Conservation (phyloP, 2,888 invertebrate genomes). For the Pogonocherus hispidulus region DNA sequence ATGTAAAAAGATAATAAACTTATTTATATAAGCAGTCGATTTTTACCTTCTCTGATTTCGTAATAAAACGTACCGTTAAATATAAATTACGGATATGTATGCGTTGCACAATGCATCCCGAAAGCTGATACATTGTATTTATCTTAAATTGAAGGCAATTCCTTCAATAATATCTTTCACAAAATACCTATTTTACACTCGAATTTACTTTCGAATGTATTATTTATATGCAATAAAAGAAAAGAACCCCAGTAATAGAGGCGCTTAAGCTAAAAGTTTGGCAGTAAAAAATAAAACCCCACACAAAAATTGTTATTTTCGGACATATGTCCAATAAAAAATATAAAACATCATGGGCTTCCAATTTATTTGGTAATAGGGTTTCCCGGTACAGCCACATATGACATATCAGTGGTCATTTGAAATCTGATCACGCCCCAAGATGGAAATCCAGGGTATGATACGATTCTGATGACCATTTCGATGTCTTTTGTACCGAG, state of each 20-base stretch:
- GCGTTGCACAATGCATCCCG: no score
- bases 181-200: not conserved
- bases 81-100: no score
- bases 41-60: no score
- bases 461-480: constrained; percentile 43
- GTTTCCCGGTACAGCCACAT: constrained; percentile 34
- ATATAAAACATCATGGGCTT: constrained; percentile 31
- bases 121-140: no score
- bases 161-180: not conserved
- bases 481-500: constrained; percentile 26
- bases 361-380: constrained; percentile 41
- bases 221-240: constrained; percentile 23
- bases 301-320: constrained; percentile 14
- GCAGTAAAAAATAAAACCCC: constrained; percentile 19
- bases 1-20: no score
- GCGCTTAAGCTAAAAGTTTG: constrained; percentile 16
- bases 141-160: no score
- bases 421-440: constrained; percentile 56
- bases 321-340: constrained; percentile 18
- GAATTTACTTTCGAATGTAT: not conserved
- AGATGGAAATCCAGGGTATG: constrained; percentile 48
- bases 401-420: constrained; percentile 57
- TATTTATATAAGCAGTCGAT: no score
- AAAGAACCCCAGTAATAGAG: not conserved
- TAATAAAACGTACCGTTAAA: no score